phyloP scores from a whole-genome alignment of 2,797 vertebrate genomes.

The Agapornis canus region DNA sequence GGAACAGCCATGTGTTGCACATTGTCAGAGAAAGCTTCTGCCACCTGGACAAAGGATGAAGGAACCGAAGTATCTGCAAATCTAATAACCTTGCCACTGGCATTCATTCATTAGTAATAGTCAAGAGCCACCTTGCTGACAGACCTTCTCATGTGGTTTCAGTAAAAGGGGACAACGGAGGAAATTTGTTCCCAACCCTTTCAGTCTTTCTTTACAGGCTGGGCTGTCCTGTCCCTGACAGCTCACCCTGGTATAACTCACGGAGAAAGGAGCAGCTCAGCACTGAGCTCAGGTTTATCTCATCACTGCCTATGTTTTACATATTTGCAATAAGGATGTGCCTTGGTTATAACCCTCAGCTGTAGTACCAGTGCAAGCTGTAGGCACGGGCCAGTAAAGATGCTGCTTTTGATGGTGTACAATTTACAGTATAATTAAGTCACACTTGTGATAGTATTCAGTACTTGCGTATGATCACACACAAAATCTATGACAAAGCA shows the following conservation, averaged over 20 bases:
- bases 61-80: background rate
- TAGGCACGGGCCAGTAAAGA: background rate
- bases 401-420: background rate
- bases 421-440: background rate
- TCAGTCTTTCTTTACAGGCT: background rate
- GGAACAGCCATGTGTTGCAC: background rate
- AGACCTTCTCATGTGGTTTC: background rate
- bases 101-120: background rate
- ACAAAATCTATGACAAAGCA: background rate
- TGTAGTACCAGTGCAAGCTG: background rate
- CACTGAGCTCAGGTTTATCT: background rate
- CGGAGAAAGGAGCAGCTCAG: background rate
- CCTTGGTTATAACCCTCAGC: background rate
- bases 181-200: background rate
- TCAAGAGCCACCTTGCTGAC: background rate
- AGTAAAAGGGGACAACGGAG: background rate
- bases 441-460: background rate
- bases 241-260: background rate
- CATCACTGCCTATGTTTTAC: accelerated
- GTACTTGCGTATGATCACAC: background rate
- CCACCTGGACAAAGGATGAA: background rate
- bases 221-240: background rate
- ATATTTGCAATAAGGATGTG: background rate
- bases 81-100: background rate
- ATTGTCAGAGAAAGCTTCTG: background rate